A percentile compares a stretch with the other conserved stretches of the same genome.
Conservation (phyloP, 2,113 vertebrate genomes). For the Centropus unirufus region DNA sequence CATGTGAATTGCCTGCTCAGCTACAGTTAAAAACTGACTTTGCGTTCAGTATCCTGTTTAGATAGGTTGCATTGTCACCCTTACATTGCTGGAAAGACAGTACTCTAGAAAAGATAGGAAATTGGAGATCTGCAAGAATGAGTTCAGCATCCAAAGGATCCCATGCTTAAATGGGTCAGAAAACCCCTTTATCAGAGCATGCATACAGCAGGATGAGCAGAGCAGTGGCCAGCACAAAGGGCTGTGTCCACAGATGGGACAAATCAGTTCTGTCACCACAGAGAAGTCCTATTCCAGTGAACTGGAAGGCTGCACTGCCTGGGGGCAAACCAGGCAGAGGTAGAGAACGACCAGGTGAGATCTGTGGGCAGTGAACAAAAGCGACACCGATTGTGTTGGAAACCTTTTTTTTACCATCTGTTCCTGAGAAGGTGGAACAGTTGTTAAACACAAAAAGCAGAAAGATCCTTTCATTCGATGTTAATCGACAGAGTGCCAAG, state of each 20-base stretch:
- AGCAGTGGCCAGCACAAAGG: neutral
- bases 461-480: neutral
- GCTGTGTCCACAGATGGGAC: neutral
- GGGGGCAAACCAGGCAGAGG: neutral
- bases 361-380: neutral
- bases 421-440: neutral
- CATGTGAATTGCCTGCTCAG: neutral
- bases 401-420: neutral
- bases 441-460: neutral
- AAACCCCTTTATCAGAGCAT: rapidly evolving
- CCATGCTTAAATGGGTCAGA: neutral
- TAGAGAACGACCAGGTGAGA: neutral
- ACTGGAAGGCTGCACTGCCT: rapidly evolving
- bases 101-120: neutral
- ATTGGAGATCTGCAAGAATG: neutral
- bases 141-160: neutral
- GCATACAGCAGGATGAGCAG: neutral
- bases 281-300: neutral
- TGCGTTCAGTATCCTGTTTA: neutral
- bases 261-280: neutral
- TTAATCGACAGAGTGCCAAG: neutral
- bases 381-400: neutral
- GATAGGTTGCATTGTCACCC: neutral
- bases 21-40: neutral
- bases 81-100: neutral